Conservation (phyloP, 2,113 vertebrate genomes). For the Sula dactylatra region DNA sequence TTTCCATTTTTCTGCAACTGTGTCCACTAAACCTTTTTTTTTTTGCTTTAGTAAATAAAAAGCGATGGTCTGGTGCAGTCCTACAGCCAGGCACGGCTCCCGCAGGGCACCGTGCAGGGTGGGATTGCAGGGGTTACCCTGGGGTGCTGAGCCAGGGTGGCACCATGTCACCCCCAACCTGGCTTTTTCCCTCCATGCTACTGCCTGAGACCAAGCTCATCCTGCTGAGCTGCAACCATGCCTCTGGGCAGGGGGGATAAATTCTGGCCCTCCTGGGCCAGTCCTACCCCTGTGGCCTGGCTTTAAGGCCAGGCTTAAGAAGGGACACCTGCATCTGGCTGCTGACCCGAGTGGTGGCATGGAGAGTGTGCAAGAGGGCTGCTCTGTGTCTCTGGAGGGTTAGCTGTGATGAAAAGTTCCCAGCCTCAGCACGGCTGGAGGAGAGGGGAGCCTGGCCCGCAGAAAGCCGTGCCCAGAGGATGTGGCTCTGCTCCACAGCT, state of each 20-base stretch:
- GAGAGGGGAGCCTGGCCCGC: not conserved
- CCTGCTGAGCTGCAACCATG: not conserved
- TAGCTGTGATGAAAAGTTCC: not conserved
- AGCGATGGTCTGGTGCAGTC: not conserved
- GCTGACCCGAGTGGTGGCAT: accelerated
- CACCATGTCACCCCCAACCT: not conserved
- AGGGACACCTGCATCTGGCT: not conserved
- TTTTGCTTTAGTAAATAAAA: not conserved
- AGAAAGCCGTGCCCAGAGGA: not conserved
- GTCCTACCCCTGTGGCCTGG: not conserved
- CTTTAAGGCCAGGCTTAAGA: not conserved
- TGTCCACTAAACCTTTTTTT: not conserved
- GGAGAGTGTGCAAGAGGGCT: not conserved
- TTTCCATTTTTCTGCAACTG: not conserved
- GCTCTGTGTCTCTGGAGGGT: not conserved
- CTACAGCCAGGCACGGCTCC: accelerated
- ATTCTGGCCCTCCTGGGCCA: not conserved
- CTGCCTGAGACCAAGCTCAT: not conserved
- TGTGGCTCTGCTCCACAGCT: too few species aligned
- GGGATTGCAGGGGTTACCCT: not conserved
- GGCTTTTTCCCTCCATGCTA: accelerated
- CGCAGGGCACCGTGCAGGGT: accelerated
- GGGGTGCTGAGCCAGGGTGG: accelerated
- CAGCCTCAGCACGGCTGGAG: accelerated
- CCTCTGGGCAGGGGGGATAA: not conserved